Base-by-base conservation (phyloP, 92 coral and sea anemone genomes). In the Plumapathes pennacea region DNA sequence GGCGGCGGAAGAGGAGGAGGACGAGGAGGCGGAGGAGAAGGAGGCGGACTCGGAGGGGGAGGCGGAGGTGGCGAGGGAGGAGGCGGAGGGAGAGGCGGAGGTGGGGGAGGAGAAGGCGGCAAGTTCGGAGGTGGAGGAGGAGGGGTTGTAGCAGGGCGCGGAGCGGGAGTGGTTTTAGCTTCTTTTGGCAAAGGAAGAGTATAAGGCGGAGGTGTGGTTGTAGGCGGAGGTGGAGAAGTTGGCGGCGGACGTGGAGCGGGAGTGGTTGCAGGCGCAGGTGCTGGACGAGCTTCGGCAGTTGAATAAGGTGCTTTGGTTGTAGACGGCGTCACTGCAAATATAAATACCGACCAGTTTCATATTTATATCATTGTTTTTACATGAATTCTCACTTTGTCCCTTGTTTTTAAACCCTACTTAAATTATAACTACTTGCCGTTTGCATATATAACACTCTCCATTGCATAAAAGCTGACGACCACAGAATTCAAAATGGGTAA, bases 21-120 rank as follows among this genome's bases (percentile, higher is more conserved):
- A n/a, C n/a, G n/a, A 7, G n/a, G 40, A 7, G 40, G 40, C 40
- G 40, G 40, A 8, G 9, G 40, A 36, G 40, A 7, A 8, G 40
- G 8, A n/a, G 40, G 40, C 40, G 40, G 8, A 36, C 9, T 36
- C 8, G 40, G 8, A 36, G n/a, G 9, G n/a, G 40, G 57, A 10
- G 31, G 25, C 22, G 49, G 15, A 5, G 38, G 18, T n/a, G 26
- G 30, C 1, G 50, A 30, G 2, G 61, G 50, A 12, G 61, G 47
- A 3, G 67, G 62, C 3, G 62, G 62, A 12, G 0, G 19, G 23
- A 46, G 2, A 11, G 72, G 60, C 7, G 59, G 59, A 2, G 30
- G 38, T 46, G 41, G 39, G 26, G 74, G 73, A 24, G 62, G 53
- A 34, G 40, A 13, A 17, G 52, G 62, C 24, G 74, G 66, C 46